Conservation (phyloP, 2,113 vertebrate species). For the Tragelaphus buxtoni region DNA sequence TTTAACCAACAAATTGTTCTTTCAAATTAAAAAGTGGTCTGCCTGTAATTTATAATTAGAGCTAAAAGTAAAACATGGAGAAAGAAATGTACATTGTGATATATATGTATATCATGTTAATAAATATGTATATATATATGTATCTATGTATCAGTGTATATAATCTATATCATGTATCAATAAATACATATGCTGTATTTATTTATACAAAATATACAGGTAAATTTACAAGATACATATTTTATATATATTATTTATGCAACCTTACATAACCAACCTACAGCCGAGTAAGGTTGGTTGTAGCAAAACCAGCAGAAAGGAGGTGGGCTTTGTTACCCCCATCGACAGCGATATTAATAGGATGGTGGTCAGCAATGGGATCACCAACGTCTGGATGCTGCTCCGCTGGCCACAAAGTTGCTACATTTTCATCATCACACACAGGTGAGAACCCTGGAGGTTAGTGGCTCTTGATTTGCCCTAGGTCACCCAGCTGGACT, state of each 20-base stretch:
- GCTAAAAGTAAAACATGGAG: background rate
- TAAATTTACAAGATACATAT: background rate
- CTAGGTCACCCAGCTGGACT: background rate
- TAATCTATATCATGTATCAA: background rate
- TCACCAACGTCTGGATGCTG: background rate
- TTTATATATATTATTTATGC: background rate
- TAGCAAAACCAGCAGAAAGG: background rate
- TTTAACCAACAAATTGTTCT: background rate
- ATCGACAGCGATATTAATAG: rapidly evolving
- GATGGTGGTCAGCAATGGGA: rapidly evolving
- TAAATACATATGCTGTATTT: too few species aligned
- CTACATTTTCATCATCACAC: background rate
- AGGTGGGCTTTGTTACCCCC: rapidly evolving
- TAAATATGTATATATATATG: background rate
- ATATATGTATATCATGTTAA: background rate
- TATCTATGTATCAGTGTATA: background rate
- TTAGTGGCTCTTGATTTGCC: background rate
- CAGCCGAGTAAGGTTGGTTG: background rate
- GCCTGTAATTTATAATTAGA: background rate
- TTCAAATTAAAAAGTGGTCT: background rate
- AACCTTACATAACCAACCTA: too few species aligned
- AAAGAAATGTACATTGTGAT: background rate
- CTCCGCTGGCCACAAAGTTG: background rate
- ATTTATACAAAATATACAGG: background rate
- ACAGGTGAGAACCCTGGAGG: background rate